Conservation (phyloP, 2,797 vertebrate genomes). For the Pipistrellus pipistrellus region DNA sequence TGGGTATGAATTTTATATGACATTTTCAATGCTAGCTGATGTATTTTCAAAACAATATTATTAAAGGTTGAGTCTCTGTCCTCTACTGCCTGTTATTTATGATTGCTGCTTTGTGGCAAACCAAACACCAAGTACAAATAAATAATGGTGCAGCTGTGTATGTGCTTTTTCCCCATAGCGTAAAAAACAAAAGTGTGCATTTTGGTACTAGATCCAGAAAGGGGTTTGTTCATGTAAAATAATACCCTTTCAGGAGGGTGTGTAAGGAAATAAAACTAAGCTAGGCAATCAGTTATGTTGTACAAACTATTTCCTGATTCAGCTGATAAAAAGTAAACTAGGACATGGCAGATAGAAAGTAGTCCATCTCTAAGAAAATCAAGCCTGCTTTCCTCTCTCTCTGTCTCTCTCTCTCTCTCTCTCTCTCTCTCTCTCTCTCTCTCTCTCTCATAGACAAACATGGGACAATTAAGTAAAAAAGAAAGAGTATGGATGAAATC, state of each 20-base stretch:
- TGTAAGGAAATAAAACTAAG: conserved; percentile 12
- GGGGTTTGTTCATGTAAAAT: conserved; percentile 50
- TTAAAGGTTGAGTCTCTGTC: conserved; percentile 74
- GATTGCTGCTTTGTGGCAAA: conserved; percentile 73
- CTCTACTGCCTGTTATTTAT: conserved; percentile 67
- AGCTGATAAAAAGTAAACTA: background rate
- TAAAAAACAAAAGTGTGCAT: conserved; percentile 66
- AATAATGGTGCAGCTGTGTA: conserved; percentile 24
- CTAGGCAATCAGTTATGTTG: background rate
- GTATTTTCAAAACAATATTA: conserved; percentile 73
- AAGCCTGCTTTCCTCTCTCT: background rate
- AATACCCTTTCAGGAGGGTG: background rate
- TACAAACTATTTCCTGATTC: conserved; percentile 31
- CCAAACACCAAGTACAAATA: conserved; percentile 74
- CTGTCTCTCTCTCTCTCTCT: background rate
- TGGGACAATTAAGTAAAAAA: background rate
- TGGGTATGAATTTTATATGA: conserved; percentile 77
- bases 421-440: background rate
- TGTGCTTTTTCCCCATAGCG: background rate
- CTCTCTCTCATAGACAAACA: no score
- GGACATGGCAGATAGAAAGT: background rate
- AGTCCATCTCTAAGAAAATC: background rate
- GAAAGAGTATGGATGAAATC: background rate
- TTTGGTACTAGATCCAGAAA: conserved; percentile 36
- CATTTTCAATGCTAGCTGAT: conserved; percentile 67